A percentile compares a stretch with the other conserved stretches of the same genome.
phyloP scores from a whole-genome alignment of 2,888 invertebrate genomes.

The Eumerus sabulonum region DNA sequence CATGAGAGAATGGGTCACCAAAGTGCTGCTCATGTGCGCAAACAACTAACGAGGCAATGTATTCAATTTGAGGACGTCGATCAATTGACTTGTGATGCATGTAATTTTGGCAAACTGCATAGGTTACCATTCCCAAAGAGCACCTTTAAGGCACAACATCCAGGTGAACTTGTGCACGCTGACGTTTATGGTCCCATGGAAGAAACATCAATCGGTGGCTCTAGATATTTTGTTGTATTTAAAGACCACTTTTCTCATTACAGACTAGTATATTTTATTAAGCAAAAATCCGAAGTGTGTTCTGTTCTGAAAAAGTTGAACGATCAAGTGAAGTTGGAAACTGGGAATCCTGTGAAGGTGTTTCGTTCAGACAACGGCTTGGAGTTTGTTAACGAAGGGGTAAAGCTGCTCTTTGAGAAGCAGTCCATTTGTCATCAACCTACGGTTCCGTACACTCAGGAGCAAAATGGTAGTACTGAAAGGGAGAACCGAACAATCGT shows the following conservation, averaged over 20 bases:
- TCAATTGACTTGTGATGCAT: constrained; percentile 64
- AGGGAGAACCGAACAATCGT: constrained; percentile 15
- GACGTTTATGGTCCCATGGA: constrained; percentile 70
- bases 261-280: neutral
- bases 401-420: constrained; percentile 65
- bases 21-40: constrained; percentile 62
- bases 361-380: constrained; percentile 71
- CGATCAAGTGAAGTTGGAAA: constrained; percentile 67
- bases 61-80: constrained; percentile 48
- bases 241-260: constrained; percentile 62
- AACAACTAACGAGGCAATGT: constrained; percentile 42
- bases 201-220: constrained; percentile 59
- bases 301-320: constrained; percentile 26
- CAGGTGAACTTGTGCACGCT: constrained; percentile 66
- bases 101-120: constrained; percentile 67
- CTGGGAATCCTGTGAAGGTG: constrained; percentile 60
- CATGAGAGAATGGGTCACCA: constrained; percentile 70
- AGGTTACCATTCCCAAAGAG: constrained; percentile 49
- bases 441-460: constrained; percentile 72
- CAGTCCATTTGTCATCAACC: constrained; percentile 69
- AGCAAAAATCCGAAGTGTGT: constrained; percentile 1
- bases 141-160: constrained; percentile 37
- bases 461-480: constrained; percentile 27
- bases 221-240: constrained; percentile 64
- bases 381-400: constrained; percentile 70